phyloP scores from a whole-genome alignment of 2,113 vertebrate genomes.

The Casuarius casuarius region DNA sequence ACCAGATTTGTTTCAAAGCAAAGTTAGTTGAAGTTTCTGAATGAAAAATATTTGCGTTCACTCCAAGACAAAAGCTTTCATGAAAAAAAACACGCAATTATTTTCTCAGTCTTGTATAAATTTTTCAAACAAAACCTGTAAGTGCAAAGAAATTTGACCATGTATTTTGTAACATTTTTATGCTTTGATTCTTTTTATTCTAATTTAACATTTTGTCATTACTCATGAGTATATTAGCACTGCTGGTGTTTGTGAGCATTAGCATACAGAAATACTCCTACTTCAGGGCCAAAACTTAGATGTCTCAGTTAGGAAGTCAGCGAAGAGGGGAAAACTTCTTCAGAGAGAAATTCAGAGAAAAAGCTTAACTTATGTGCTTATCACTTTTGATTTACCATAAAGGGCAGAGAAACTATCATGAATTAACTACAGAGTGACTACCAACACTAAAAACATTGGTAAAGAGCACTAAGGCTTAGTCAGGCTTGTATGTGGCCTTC shows the following conservation, averaged over 20 bases:
- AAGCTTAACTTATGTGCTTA: neutral
- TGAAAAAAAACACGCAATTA: neutral
- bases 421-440: too few relatives aligned
- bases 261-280: neutral
- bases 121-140: neutral
- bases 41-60: neutral
- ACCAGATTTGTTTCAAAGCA: constrained; percentile 51
- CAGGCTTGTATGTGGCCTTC: neutral
- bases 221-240: neutral
- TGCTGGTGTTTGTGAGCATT: too few relatives aligned
- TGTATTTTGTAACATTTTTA: neutral
- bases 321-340: too few relatives aligned
- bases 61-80: neutral
- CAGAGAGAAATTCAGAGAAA: neutral
- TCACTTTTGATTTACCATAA: neutral
- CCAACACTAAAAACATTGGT: neutral
- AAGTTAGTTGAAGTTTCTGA: neutral
- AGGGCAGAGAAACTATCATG: neutral
- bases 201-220: neutral
- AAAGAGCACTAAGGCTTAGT: neutral
- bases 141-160: neutral
- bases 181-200: neutral
- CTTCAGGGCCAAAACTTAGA: neutral
- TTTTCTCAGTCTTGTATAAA: neutral
- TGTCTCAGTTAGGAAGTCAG: neutral